A percentile compares a stretch with the other conserved stretches of the same genome.
Evolutionary conservation across 2,797 vertebrate genomes (phyloP).

Genomic region (Babyrousa celebensis): DNA sequence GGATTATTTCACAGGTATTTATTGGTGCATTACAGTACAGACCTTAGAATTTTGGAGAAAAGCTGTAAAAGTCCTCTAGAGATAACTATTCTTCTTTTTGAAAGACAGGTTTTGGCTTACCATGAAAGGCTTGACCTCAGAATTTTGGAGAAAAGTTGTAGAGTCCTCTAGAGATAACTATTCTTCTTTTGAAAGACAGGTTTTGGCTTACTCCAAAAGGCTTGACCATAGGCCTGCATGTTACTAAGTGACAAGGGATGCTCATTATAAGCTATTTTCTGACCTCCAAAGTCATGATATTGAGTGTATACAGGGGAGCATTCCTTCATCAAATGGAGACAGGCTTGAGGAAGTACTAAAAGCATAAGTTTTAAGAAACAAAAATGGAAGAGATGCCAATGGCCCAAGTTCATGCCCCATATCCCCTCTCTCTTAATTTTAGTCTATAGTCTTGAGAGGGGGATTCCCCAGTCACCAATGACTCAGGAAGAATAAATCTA

Average conservation of each 20-base stretch:
- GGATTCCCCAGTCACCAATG: background rate
- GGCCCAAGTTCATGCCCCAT: background rate
- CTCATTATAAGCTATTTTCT: background rate
- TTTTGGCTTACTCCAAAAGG: background rate
- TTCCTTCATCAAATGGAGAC: background rate
- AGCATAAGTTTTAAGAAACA: background rate
- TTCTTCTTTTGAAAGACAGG: background rate
- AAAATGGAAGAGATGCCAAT: background rate
- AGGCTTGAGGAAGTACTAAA: background rate
- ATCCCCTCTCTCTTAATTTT: background rate
- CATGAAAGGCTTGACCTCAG: background rate
- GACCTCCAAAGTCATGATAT: background rate
- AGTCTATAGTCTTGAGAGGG: background rate
- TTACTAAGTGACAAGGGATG: background rate
- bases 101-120: background rate
- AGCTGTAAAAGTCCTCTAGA: background rate
- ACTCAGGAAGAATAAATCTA: conserved; percentile 8
- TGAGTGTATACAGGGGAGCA: background rate
- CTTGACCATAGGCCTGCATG: background rate
- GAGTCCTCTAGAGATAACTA: background rate
- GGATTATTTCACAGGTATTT: background rate
- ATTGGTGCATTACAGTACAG: background rate
- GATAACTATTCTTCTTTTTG: background rate
- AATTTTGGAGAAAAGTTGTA: background rate
- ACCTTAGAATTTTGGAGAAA: background rate